phyloP scores from a whole-genome alignment of 2,113 vertebrate genomes.

The Eulacestoma nigropectus region DNA sequence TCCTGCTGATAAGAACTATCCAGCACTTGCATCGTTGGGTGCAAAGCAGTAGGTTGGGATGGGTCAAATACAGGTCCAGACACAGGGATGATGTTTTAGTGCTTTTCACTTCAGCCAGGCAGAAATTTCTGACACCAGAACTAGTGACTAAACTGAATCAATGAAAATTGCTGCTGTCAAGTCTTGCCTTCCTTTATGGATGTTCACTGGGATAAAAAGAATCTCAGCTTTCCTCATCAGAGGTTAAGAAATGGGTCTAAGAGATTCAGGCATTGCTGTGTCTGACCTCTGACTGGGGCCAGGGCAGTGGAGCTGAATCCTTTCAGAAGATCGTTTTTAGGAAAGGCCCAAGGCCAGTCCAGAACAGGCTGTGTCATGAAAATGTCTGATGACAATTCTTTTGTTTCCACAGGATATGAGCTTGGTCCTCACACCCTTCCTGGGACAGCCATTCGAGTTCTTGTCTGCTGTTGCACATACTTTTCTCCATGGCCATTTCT shows the following conservation, averaged over 20 bases:
- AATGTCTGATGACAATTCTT: neutral
- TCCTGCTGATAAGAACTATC: neutral
- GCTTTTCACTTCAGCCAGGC: neutral
- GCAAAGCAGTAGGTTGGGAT: neutral
- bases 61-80: neutral
- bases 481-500: neutral
- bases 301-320: neutral
- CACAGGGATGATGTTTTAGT: neutral
- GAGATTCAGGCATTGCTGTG: neutral
- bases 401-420: neutral
- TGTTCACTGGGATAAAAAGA: neutral
- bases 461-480: neutral
- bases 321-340: neutral
- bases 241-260: neutral
- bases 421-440: neutral
- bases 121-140: neutral
- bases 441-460: neutral
- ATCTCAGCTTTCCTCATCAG: neutral
- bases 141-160: neutral
- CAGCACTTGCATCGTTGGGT: neutral
- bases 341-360: neutral
- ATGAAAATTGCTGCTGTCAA: neutral
- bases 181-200: neutral
- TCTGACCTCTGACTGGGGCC: neutral
- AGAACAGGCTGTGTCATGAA: neutral